A percentile compares a stretch with the other conserved stretches of the same genome.
Conservation (phyloP, 1,140 invertebrate species). For the Saxidomus purpurata region DNA sequence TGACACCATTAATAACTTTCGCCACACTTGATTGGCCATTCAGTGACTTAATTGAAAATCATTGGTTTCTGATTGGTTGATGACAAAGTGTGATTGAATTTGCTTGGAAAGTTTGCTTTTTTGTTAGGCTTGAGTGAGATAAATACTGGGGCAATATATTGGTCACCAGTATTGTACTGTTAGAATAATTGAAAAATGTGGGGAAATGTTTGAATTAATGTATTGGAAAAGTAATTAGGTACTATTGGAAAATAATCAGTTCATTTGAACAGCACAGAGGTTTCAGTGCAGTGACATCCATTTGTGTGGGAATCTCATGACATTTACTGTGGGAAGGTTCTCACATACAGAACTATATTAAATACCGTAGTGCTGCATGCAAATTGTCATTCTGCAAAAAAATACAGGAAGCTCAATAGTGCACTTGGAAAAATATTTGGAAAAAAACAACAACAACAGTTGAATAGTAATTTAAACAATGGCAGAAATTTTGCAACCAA, state of each 20-base stretch:
- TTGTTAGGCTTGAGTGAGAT: conserved; percentile 11
- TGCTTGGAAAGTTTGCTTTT: not conserved
- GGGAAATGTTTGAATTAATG: conserved; percentile 12
- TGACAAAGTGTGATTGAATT: not conserved
- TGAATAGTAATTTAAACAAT: not conserved
- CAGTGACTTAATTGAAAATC: conserved; percentile 14
- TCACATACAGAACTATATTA: not conserved
- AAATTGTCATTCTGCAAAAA: not conserved
- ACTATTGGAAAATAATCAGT: conserved; percentile 49
- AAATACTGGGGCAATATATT: not conserved
- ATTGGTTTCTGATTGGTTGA: conserved; percentile 36
- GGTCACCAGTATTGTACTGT: conserved; percentile 25
- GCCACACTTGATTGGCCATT: conserved; percentile 27
- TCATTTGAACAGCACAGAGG: not conserved
- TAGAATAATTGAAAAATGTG: not conserved
- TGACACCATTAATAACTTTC: conserved; percentile 25
- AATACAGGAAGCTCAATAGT: too few relatives aligned
- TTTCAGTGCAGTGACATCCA: not conserved
- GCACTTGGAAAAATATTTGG: too few relatives aligned
- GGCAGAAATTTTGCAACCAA: conserved; percentile 57
- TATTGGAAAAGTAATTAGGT: conserved; percentile 38
- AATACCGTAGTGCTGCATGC: not conserved
- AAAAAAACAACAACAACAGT: too few relatives aligned
- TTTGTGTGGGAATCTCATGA: conserved; percentile 24
- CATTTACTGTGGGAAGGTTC: conserved; percentile 46